phyloP scores from a whole-genome alignment of 1,140 invertebrate species.

The Trichonephila clavipes region DNA sequence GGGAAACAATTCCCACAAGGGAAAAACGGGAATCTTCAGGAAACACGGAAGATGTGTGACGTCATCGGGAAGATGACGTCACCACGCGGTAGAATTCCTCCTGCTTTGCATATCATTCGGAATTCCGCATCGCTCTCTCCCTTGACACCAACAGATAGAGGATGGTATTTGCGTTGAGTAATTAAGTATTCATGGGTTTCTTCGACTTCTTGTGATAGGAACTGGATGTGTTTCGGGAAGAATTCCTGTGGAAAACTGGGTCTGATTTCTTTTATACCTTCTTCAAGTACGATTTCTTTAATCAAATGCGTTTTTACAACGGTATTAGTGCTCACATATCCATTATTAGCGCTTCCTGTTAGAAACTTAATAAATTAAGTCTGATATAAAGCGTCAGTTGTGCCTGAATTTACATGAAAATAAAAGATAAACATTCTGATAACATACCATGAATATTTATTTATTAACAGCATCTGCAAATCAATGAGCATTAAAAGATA shows the following conservation, averaged over 20 bases:
- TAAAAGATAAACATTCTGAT: no score
- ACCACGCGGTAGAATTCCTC: background rate
- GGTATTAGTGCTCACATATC: no score
- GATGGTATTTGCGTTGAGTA: constrained; percentile 62
- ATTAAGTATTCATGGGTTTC: constrained; percentile 73
- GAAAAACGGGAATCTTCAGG: background rate
- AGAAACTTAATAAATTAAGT: no score
- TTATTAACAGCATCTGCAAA: no score
- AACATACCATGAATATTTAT: no score
- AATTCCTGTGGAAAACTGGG: constrained; percentile 42
- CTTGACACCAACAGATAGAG: constrained; percentile 32
- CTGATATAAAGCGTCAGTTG: no score
- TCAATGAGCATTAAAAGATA: no score
- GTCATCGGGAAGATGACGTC: constrained; percentile 47
- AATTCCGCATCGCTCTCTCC: constrained; percentile 29
- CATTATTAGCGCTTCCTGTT: no score
- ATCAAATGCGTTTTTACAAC: background rate
- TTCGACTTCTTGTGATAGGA: background rate
- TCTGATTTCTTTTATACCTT: background rate
- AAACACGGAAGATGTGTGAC: constrained; percentile 41
- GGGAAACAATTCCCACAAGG: background rate
- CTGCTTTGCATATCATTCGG: constrained; percentile 61
- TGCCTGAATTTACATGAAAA: no score
- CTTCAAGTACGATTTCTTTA: background rate
- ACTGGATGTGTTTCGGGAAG: constrained; percentile 27